phyloP scores from a whole-genome alignment of 1,140 invertebrate species.

The Rhizoglyphus robini region DNA sequence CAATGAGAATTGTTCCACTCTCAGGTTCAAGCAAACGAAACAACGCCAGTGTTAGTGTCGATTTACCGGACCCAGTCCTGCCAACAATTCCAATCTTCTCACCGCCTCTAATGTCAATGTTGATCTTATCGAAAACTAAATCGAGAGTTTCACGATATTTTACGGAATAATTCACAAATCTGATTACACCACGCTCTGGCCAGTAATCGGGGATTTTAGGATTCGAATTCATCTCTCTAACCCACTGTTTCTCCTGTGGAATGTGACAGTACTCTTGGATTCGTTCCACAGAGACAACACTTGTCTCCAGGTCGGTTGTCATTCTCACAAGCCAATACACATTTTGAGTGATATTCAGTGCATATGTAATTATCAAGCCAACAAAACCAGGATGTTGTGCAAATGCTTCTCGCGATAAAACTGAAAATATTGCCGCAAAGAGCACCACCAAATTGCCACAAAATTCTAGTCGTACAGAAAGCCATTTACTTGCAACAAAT shows the following conservation, averaged over 20 bases:
- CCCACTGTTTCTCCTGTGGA: conserved; percentile 36
- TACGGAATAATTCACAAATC: conserved; percentile 29
- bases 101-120: conserved; percentile 28
- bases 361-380: conserved; percentile 77
- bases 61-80: conserved; percentile 44
- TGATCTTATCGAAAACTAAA: conserved; percentile 32
- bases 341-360: conserved; percentile 78
- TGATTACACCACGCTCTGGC: conserved; percentile 29
- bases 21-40: conserved; percentile 42
- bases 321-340: conserved; percentile 92
- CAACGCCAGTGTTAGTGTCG: conserved; percentile 39
- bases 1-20: conserved; percentile 68
- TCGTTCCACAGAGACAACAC: conserved; percentile 92
- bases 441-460: conserved; percentile 82
- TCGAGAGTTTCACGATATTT: conserved; percentile 31
- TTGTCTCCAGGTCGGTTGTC: conserved; percentile 92
- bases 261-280: conserved; percentile 90
- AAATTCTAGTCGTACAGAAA: conserved; percentile 77
- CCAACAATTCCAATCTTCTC: conserved; percentile 43
- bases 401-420: conserved; percentile 51
- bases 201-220: conserved; percentile 22
- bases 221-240: background rate
- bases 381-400: conserved; percentile 60
- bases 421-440: conserved; percentile 72
- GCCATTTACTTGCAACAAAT: conserved; percentile 73